These are phyloP conservation scores for Crotalus viridis DNA, from an alignment of 2,113 vertebrate genomes.

Conservation along the genomic window DNA sequence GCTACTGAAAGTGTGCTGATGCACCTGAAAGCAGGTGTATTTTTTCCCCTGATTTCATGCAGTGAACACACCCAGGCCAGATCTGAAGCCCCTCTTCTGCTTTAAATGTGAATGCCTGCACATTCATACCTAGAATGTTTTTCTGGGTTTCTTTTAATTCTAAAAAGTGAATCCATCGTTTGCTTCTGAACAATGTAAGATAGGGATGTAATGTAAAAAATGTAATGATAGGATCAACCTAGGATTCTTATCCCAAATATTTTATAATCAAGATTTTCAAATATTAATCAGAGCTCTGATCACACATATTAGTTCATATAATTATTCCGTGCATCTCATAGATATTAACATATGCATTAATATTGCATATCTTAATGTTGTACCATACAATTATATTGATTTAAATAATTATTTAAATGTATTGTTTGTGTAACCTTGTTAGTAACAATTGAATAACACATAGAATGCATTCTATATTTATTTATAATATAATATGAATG, in stretches of 20 bases:
- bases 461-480: not conserved
- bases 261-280: not conserved
- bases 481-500: not conserved
- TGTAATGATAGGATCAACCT: not conserved
- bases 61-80: not conserved
- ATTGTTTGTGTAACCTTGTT: not conserved
- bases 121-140: not conserved
- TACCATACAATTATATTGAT: not conserved
- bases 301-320: not conserved
- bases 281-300: not conserved
- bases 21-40: not conserved
- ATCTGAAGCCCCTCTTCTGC: not conserved
- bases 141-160: not conserved
- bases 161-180: not conserved
- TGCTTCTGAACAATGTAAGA: not conserved
- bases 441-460: not conserved
- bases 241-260: not conserved
- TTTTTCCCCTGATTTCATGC: not conserved
- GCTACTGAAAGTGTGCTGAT: not conserved
- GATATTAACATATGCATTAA: not conserved
- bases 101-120: not conserved
- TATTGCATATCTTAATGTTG: not conserved
- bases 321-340: not conserved
- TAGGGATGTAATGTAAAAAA: not conserved
- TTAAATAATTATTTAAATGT: not conserved